Evolutionary conservation across 2,113 vertebrate species (phyloP), one percentile per base, ranked within the genome.

Genomic region (Antigone vipio): DNA sequence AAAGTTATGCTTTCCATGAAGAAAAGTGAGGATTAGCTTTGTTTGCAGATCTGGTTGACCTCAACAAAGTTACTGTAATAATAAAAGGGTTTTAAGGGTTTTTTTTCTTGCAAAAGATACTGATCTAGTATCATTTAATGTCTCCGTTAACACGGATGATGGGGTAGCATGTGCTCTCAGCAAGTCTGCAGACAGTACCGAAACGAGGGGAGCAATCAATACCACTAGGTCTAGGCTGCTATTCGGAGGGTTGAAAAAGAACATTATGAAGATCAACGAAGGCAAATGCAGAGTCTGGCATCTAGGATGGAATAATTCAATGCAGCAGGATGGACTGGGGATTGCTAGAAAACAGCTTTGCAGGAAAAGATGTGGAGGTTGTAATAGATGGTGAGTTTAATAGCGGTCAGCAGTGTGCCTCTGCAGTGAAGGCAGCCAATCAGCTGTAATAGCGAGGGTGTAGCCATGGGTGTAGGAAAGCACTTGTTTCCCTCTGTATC

Each of bases 351-450:
- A 45, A 27, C 67, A 60, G 21, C 78, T 75, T 44, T 56, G 67
- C 29, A 64, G n/a, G 50, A 64, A 21, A 12, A 73, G 59, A 32
- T 4, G 1, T 17, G 26, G 5, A 27, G 12, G 13, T n/a, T 45
- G 14, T 53, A 16, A 10, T 9, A 55, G 38, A 9, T 21, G 34
- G 17, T 20, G 15, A 45, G 15, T 15, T 64, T 24, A 16, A 10
- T 5, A 30, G 49, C n/a, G 21, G 52, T 32, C 22, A 35, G 44
- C 38, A 26, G 53, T 1, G 16, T 42, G 44, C 24, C 12, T 40
- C 44, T 58, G 42, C 58, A 42, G 24, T 30, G 21, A 8, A 9
- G 52, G 2, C 0, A 2, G n/a, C 47, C 15, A 12, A 1, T 12
- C 24, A 44, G 38, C 45, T 74, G 29, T 40, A 40, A 10, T 18